A percentile compares a stretch with the other conserved stretches of the same genome.
Conservation (phyloP, 2,113 vertebrate species). For the Ciconia maguari region DNA sequence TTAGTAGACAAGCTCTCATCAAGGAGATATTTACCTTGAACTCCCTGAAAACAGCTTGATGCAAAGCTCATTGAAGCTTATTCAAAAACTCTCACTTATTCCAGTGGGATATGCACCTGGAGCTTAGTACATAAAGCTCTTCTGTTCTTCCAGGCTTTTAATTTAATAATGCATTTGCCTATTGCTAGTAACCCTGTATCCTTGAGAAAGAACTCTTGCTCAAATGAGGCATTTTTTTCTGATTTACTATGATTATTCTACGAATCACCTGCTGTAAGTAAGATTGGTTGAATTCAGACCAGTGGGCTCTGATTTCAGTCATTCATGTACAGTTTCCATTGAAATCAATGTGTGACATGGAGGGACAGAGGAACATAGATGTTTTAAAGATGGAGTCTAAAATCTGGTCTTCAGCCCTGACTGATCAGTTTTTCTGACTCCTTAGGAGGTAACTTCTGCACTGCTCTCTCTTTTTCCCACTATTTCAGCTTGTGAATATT, state of each 20-base stretch:
- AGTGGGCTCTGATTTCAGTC: background rate
- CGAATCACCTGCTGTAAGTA: background rate
- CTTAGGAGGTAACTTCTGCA: background rate
- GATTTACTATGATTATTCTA: background rate
- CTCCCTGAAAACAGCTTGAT: background rate
- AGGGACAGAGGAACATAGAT: background rate
- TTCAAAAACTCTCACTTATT: background rate
- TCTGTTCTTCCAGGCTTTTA: background rate
- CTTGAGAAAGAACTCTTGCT: background rate
- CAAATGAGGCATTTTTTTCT: background rate
- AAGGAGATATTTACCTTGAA: background rate
- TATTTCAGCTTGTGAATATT: background rate
- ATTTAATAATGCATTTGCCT: background rate
- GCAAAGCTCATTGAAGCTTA: background rate
- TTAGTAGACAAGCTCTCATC: background rate
- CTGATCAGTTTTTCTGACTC: background rate
- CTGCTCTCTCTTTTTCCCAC: background rate
- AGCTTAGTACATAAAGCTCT: background rate
- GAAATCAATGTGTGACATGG: background rate
- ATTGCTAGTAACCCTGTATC: background rate
- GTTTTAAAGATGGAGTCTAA: background rate
- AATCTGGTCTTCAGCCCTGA: background rate
- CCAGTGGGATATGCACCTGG: background rate
- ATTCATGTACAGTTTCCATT: background rate
- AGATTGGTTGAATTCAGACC: background rate